These are phyloP conservation scores for Chrysolina oricalcia DNA, from an alignment of 2,888 invertebrate species.

Conservation along the genomic window DNA sequence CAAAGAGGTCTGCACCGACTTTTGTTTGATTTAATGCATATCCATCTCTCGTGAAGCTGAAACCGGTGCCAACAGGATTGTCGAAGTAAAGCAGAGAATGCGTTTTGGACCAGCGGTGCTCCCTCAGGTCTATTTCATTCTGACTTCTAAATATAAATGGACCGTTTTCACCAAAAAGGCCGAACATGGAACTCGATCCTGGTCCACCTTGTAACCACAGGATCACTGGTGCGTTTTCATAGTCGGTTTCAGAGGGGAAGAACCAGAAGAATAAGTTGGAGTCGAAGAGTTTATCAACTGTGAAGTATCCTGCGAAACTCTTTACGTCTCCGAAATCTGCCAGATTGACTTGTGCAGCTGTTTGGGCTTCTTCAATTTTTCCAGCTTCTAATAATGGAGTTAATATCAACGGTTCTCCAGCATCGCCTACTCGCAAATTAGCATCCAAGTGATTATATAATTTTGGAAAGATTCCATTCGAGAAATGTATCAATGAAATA, in stretches of 20 bases:
- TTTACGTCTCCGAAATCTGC: slow-evolving; percentile 76
- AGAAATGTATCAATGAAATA: not conserved
- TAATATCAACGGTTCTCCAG: slow-evolving; percentile 80
- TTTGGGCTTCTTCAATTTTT: slow-evolving; percentile 79
- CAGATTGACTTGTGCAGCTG: slow-evolving; percentile 73
- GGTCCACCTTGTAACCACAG: slow-evolving; percentile 93
- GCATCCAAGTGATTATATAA: slow-evolving; percentile 51
- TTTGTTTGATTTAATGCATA: slow-evolving; percentile 86
- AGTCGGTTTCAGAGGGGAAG: slow-evolving; percentile 81
- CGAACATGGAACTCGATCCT: slow-evolving; percentile 85
- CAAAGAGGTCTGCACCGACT: slow-evolving; percentile 86
- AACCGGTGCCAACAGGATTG: slow-evolving; percentile 91
- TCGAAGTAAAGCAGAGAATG: slow-evolving; percentile 92
- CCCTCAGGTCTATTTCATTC: slow-evolving; percentile 74
- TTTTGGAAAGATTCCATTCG: slow-evolving; percentile 49
- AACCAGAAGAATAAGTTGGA: slow-evolving; percentile 96
- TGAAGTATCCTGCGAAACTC: slow-evolving; percentile 87
- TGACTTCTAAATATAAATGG: slow-evolving; percentile 73
- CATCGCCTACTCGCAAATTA: slow-evolving; percentile 59
- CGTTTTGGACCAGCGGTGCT: slow-evolving; percentile 86
- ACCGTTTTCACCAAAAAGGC: slow-evolving; percentile 89
- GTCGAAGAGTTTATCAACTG: slow-evolving; percentile 84
- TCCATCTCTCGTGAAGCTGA: slow-evolving; percentile 89
- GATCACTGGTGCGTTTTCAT: slow-evolving; percentile 79
- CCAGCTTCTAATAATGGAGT: slow-evolving; percentile 84